These are phyloP conservation scores for Drosophila ohnishii DNA, from an alignment of 1,140 invertebrate species.

Conservation along the genomic window DNA sequence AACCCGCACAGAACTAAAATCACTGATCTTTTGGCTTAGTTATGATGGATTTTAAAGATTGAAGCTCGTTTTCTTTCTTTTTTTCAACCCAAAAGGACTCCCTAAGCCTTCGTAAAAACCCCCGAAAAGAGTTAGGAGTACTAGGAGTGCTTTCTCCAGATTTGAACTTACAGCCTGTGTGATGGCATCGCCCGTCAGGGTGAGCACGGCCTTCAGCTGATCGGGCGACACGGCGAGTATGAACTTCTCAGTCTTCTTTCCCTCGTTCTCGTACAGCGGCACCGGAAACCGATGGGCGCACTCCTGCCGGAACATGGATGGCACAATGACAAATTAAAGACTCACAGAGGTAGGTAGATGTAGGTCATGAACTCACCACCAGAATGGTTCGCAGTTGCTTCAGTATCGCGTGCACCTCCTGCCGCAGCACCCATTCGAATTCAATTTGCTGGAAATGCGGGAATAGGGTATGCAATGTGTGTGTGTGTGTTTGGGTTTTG, in stretches of 20 bases:
- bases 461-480: constrained; percentile 1
- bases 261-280: constrained; percentile 91
- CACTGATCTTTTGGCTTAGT: too few species aligned
- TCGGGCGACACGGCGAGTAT: constrained; percentile 92
- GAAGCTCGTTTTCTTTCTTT: too few species aligned
- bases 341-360: constrained; percentile 10
- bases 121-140: too few species aligned
- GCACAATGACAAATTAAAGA: constrained; percentile 2
- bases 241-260: constrained; percentile 94
- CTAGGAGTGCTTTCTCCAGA: background rate
- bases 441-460: constrained; percentile 90
- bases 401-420: constrained; percentile 94
- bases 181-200: constrained; percentile 94
- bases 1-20: too few species aligned
- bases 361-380: constrained; percentile 85
- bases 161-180: constrained; percentile 90
- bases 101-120: background rate
- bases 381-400: constrained; percentile 92
- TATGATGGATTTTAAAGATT: too few species aligned
- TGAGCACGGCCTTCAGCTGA: constrained; percentile 95
- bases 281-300: constrained; percentile 93
- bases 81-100: too few species aligned
- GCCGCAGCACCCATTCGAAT: constrained; percentile 95
- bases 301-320: constrained; percentile 85
- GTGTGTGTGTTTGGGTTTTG: constrained; percentile 26